These are phyloP conservation scores for Psettodes erumei DNA, from an alignment of 2,113 vertebrate genomes.

Conservation along the genomic window DNA sequence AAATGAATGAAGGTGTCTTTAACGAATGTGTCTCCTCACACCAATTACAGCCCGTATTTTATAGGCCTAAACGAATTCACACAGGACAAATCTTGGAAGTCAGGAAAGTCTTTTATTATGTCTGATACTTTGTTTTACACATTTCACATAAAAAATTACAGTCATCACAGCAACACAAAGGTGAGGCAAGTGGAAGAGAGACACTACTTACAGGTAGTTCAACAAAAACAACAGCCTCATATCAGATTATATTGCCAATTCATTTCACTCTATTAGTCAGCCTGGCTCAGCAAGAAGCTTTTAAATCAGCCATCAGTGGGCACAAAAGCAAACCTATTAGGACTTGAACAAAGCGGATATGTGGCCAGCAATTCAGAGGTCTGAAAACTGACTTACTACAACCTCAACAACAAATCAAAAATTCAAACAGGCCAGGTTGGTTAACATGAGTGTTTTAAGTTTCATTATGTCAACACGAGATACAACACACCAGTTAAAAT, in stretches of 20 bases:
- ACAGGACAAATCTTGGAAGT: background rate
- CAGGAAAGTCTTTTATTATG: background rate
- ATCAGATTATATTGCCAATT: background rate
- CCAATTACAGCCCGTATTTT: conserved; percentile 4
- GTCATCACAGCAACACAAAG: background rate
- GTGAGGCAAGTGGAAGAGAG: background rate
- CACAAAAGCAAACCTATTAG: background rate
- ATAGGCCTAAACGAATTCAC: background rate
- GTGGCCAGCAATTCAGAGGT: background rate
- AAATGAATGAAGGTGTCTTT: conserved; percentile 24
- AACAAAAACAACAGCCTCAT: background rate
- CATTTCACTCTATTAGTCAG: background rate
- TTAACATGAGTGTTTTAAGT: background rate
- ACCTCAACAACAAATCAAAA: background rate
- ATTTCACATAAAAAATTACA: no score
- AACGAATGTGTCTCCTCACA: conserved; percentile 28
- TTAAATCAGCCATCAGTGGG: background rate
- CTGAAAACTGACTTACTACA: background rate
- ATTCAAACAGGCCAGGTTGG: background rate
- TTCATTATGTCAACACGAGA: background rate
- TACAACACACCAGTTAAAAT: background rate
- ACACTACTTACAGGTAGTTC: no score
- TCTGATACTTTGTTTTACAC: background rate
- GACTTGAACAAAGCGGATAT: background rate
- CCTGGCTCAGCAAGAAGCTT: background rate